phyloP scores from a whole-genome alignment of 1,140 invertebrate species.

The Galendromus occidentalis region DNA sequence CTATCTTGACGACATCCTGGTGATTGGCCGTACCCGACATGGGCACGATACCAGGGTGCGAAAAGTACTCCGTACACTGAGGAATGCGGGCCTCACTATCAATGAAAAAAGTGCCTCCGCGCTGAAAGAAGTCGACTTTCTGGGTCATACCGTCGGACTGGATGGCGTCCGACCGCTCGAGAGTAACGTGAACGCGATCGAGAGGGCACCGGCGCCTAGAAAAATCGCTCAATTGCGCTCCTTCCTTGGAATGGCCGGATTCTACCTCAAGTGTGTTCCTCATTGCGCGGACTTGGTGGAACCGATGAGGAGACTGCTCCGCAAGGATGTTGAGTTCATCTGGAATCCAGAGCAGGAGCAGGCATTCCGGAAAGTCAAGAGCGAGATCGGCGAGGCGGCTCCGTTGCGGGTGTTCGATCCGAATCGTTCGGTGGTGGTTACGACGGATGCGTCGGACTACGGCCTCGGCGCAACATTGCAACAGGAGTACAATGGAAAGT shows the following conservation, averaged over 20 bases:
- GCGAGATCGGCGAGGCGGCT: background rate
- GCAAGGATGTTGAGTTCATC: background rate
- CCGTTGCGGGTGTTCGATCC: background rate
- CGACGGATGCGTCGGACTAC: background rate
- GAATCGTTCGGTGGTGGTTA: background rate
- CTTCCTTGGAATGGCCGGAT: background rate
- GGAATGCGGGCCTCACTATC: constrained; percentile 15
- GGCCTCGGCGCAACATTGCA: background rate
- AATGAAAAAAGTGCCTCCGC: constrained; percentile 18
- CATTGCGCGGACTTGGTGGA: background rate
- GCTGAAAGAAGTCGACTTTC: background rate
- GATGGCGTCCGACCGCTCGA: background rate
- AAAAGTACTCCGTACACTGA: constrained; percentile 10
- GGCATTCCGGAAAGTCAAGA: background rate
- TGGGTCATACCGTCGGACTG: background rate
- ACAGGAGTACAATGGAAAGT: background rate
- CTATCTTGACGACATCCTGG: constrained; percentile 18
- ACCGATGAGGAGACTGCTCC: background rate
- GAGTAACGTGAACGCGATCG: background rate
- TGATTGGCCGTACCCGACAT: constrained; percentile 6
- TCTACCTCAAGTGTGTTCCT: background rate
- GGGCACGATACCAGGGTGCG: constrained; percentile 14
- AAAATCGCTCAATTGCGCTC: background rate
- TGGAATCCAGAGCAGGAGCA: background rate
- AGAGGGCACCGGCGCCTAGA: background rate